Evolutionary conservation across 2,113 vertebrate species (phyloP).

Genomic region (Phyllopteryx taeniolatus): DNA sequence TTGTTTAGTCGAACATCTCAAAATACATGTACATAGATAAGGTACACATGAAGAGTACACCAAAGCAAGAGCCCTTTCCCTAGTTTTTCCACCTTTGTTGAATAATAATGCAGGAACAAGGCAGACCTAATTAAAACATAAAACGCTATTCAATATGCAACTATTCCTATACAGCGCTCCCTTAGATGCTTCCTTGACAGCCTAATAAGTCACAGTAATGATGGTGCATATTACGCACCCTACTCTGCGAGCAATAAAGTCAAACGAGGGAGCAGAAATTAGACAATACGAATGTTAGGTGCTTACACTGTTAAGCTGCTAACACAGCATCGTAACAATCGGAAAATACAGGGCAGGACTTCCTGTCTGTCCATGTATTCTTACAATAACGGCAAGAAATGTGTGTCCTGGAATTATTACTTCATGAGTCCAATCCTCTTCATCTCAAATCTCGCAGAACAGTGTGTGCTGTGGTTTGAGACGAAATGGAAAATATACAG

Average conservation of each 20-base stretch:
- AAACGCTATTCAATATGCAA: background rate
- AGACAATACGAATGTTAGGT: background rate
- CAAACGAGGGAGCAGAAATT: background rate
- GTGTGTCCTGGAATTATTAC: background rate
- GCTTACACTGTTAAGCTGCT: background rate
- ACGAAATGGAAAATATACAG: background rate
- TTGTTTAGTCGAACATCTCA: background rate
- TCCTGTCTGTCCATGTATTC: background rate
- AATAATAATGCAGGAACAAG: background rate
- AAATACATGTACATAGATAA: background rate
- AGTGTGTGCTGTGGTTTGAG: background rate
- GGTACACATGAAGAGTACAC: background rate
- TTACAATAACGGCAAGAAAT: background rate
- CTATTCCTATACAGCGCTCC: background rate
- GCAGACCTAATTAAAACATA: background rate
- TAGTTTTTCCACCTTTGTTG: background rate
- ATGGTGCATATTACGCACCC: background rate
- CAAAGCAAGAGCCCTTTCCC: background rate
- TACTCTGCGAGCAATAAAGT: constrained; percentile 1
- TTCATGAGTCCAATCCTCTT: too few relatives aligned
- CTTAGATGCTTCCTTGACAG: background rate
- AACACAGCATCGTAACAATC: background rate
- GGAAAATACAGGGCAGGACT: background rate
- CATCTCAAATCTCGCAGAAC: background rate
- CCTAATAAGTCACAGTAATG: constrained; percentile 2